Conservation (phyloP, 2,888 invertebrate genomes). For the Aplocera efformata region DNA sequence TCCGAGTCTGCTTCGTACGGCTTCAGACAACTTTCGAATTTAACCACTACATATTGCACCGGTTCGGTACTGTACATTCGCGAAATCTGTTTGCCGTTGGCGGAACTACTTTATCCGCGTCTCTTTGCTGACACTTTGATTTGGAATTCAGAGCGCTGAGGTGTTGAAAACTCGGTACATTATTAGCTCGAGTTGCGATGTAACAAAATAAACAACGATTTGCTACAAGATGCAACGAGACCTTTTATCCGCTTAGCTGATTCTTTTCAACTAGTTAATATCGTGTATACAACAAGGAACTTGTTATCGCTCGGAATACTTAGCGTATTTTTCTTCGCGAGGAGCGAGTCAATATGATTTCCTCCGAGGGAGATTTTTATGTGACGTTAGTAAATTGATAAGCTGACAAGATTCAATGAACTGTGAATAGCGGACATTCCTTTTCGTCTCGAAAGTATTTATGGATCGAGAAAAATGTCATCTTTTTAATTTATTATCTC, state of each 20-base stretch:
- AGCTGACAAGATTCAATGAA: slow-evolving; percentile 29
- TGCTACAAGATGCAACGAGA: slow-evolving; percentile 20
- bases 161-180: slow-evolving; percentile 19
- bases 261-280: slow-evolving; percentile 23
- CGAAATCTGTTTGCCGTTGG: slow-evolving; percentile 19
- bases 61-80: slow-evolving; percentile 6
- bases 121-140: slow-evolving; percentile 21
- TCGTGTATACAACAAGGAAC: slow-evolving; percentile 16
- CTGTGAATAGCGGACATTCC: slow-evolving; percentile 28
- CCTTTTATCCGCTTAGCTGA: slow-evolving; percentile 25
- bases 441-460: slow-evolving; percentile 22
- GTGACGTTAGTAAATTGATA: slow-evolving; percentile 29
- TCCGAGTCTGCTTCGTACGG: slow-evolving; percentile 42
- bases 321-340: slow-evolving; percentile 19
- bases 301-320: slow-evolving; percentile 20
- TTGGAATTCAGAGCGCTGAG: slow-evolving; percentile 18
- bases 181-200: slow-evolving; percentile 16
- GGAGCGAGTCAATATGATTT: slow-evolving; percentile 22
- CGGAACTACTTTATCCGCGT: slow-evolving; percentile 17
- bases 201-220: slow-evolving; percentile 17
- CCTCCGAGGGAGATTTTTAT: slow-evolving; percentile 21
- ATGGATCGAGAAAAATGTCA: slow-evolving; percentile 33
- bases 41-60: slow-evolving; percentile 35
- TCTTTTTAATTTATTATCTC: slow-evolving; percentile 39
- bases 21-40: slow-evolving; percentile 60